Base-by-base conservation (phyloP, 2,113 vertebrate genomes). In the Antechinus stuartii region DNA sequence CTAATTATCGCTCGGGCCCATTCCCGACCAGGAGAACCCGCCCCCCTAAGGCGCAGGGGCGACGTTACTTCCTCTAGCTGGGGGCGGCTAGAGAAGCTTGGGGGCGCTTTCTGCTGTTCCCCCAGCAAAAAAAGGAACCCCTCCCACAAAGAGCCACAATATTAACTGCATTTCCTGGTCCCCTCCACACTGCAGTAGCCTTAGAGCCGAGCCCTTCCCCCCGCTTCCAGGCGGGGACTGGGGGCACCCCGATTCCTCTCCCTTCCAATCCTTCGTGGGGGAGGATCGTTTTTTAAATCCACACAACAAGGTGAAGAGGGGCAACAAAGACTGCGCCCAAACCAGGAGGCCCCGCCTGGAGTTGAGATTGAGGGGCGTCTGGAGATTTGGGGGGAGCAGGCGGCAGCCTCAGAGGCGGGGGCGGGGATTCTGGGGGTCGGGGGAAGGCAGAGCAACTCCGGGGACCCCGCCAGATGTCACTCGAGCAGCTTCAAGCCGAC, bases 271-370 rank as follows among this genome's bases (percentile, higher is more conserved):
- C 61, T 35, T 4, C 14, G 19, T n/a, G 30, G 61, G 61, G 35
- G 35, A 76, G 61, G 61, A 76, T n/a, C 61, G 14, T 76, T 68
- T 68, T 68, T 76, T n/a, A n/a, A 76, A n/a, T 76, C 61, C n/a
- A 68, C 61, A n/a, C 61, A 35, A 92, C 92, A 61, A 46, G 50
- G 16, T 19, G 22, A 14, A 19, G 25, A 22, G 23, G 55, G 14
- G 91, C 94, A 95, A 97, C 95, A 97, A 97, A 97, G 96, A 35
- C 61, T n/a, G 61, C 35, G 61, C 95, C 57, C 42, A 54, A 42
- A 0, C 52, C n/a, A 19, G 61, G 47, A 92, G 92, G 92, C 91
- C 96, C 53, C 0, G 16, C 50, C 5, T 23, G 3, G 8, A 91
- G 22, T 6, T 2, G 90, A 19, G 93, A 92, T 47, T 8, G 10